These are phyloP conservation scores for Enteromius unitaeniatus DNA, from an alignment of 2,797 vertebrate genomes.

Conservation along the genomic window DNA sequence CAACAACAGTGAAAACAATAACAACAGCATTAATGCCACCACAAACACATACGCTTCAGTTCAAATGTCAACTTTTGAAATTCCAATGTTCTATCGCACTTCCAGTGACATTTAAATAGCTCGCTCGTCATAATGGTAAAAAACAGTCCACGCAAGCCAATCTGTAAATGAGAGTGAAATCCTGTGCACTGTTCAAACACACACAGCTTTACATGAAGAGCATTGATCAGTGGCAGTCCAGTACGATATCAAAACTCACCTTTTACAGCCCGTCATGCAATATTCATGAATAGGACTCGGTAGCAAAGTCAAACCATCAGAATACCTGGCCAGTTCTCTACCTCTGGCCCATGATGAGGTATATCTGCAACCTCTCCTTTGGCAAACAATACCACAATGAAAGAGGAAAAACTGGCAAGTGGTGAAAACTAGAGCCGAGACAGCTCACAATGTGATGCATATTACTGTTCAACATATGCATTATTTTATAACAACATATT, in stretches of 20 bases:
- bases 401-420: conserved; percentile 24
- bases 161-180: conserved; percentile 29
- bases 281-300: conserved; percentile 38
- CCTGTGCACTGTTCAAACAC: neutral
- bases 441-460: neutral
- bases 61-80: conserved; percentile 48
- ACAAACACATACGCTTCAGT: conserved; percentile 38
- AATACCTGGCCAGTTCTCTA: conserved; percentile 25
- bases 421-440: neutral
- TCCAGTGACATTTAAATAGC: conserved; percentile 43
- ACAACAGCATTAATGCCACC: conserved; percentile 22
- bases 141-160: conserved; percentile 23
- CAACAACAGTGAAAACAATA: conserved; percentile 18
- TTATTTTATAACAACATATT: conserved; percentile 12
- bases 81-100: conserved; percentile 29
- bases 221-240: conserved; percentile 5
- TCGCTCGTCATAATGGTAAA: conserved; percentile 17
- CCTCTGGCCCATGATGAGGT: conserved; percentile 27
- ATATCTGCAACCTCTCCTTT: conserved; percentile 22
- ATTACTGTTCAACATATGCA: conserved; percentile 2
- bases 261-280: conserved; percentile 30
- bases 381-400: conserved; percentile 32
- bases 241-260: conserved; percentile 34
- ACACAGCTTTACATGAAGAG: neutral
- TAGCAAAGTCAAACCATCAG: conserved; percentile 32